Conservation (phyloP, 2,113 vertebrate genomes). For the Coptodon bakossiorum region DNA sequence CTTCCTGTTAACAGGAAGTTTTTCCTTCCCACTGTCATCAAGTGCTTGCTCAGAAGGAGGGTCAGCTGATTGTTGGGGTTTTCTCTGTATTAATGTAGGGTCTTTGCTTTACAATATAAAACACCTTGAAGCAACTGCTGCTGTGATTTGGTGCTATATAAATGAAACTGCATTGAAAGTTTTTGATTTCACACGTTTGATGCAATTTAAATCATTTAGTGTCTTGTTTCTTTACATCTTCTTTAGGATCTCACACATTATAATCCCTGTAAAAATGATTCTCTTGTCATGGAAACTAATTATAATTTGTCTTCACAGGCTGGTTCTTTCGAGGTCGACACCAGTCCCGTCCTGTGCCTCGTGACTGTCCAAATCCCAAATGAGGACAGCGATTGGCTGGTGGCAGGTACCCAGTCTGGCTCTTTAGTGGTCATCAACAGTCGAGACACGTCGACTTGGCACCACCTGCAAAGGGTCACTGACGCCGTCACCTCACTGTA, state of each 20-base stretch:
- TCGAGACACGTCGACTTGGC: conserved; percentile 64
- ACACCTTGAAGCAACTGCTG: neutral
- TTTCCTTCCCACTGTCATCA: neutral
- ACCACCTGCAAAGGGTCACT: conserved; percentile 78
- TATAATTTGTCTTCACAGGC: neutral
- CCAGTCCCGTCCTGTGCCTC: conserved; percentile 84
- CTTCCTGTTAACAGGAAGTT: neutral
- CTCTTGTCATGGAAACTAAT: neutral
- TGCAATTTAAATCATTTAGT: neutral
- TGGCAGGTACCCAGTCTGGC: conserved; percentile 87
- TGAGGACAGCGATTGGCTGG: conserved; percentile 82
- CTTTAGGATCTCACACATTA: neutral
- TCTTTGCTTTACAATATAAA: neutral
- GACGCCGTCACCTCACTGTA: conserved; percentile 90
- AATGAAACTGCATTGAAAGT: neutral
- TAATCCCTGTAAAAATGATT: neutral
- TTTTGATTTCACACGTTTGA: neutral
- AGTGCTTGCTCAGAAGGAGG: neutral
- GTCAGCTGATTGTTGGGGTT: neutral
- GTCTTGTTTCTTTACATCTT: neutral
- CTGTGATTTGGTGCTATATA: neutral
- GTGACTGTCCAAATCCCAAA: conserved; percentile 73
- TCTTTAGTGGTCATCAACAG: conserved; percentile 76
- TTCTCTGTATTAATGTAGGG: neutral
- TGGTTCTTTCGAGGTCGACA: conserved; percentile 64